Base-by-base conservation (phyloP, 1,140 invertebrate species). In the Drosophila baimaii region DNA sequence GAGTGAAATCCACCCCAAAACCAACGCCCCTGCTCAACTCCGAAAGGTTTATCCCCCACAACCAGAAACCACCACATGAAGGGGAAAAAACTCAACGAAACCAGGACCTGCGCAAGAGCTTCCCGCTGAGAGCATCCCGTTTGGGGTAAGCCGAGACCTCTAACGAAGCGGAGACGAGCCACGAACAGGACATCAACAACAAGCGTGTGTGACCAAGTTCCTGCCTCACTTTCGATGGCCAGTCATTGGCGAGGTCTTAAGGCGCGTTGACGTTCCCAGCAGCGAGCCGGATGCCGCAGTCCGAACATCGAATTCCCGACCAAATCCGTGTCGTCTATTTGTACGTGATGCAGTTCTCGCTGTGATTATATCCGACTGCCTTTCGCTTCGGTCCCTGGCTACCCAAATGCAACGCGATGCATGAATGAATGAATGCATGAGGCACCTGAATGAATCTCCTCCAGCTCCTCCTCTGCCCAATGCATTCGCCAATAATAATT, bases 231-330 rank as follows among this genome's bases (percentile, higher is more conserved):
- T 55, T 54, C 35, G 31, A 54, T 46, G 55, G 73, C 62, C 85
- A 89, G 85, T 90, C 84, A 89, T 75, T 89, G 88, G 79, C 81
- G 70, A 79, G 84, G 85, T 81, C 77, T 89, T 75, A 51, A 64
- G 56, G 59, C 70, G 85, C 79, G 62, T 75, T 75, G 84, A 89
- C 84, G 84, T 84, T 66, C 43, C 56, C 33, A 56, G 49, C 52
- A 63, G 51, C 57, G 65, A 55, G 62, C 64, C 65, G 69, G 65
- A 61, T 61, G 35, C 43, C 55, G 31, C 39, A 46, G 5, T 31
- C 52, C 66, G 46, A 51, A 51, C 17, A 12, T n/a, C 35, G 25
- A 62, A 31, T 25, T 19, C 41, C 49, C 77, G 31, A 73, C 68
- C n/a, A 66, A 69, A 19, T 66, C 46, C 61, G 65, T 73, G 58